Conservation (phyloP, 2,797 vertebrate genomes). For the Helarctos malayanus region DNA sequence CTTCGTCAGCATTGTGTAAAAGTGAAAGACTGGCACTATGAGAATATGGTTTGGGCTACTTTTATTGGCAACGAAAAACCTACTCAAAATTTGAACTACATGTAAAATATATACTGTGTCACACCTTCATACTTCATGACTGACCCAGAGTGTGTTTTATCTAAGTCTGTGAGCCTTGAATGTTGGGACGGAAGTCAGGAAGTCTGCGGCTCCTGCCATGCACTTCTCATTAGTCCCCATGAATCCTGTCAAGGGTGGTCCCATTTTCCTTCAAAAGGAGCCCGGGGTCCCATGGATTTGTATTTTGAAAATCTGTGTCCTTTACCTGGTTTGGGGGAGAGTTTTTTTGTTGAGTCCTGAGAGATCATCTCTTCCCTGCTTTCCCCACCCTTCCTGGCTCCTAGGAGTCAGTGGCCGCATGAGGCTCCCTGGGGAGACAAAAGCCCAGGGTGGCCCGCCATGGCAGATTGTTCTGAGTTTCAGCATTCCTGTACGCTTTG, state of each 20-base stretch:
- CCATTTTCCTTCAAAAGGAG: not conserved
- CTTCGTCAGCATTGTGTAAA: slow-evolving; percentile 12
- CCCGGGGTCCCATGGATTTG: not conserved
- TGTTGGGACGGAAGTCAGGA: not conserved
- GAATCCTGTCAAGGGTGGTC: not conserved
- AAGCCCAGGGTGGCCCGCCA: not conserved
- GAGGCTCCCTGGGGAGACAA: not conserved
- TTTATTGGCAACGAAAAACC: slow-evolving; percentile 4
- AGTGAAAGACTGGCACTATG: not conserved
- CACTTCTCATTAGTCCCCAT: not conserved
- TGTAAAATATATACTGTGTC: not conserved
- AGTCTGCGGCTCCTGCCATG: not conserved
- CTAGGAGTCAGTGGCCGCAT: not conserved
- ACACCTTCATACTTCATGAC: not conserved
- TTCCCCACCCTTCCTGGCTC: not conserved
- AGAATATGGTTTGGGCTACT: not conserved
- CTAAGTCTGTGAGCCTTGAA: not conserved
- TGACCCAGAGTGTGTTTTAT: not conserved
- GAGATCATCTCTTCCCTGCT: not conserved
- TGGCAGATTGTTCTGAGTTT: not conserved
- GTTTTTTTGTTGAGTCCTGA: not conserved
- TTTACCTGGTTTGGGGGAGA: not conserved
- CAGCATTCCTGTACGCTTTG: not conserved
- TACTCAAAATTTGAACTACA: not conserved
- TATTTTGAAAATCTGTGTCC: not conserved